Evolutionary conservation across 2,888 invertebrate species (phyloP), one percentile per base, ranked within the genome.

Genomic region (Latrodectus hesperus): DNA sequence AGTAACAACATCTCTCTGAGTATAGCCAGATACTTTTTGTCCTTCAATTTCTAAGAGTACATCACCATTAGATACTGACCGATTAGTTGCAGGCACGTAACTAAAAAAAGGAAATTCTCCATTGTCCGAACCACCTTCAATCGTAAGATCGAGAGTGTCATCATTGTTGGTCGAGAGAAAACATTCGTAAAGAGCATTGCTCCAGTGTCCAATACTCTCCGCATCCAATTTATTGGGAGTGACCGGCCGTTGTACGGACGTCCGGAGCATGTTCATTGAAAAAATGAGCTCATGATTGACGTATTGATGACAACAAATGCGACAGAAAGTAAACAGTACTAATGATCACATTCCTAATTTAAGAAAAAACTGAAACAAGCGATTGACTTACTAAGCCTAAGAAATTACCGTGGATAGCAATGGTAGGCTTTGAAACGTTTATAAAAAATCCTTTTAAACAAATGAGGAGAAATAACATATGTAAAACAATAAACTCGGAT

Each of bases 21-120:
- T 94, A 90, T 93, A 94, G 70, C 94, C 94, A 80, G 94, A 93
- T 88, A 94, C 93, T 91, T 94, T 93, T 90, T 93, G 93, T 64
- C 93, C 94, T 91, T 94, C 93, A 77, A 94, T 92, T 91, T 94
- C 94, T 84, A 94, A 90, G 53, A 94, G 90, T 81, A 94, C 91
- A 90, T 93, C 93, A 22, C 92, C 92, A 38, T 75, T 84, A 12
- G 83, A 72, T 22, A 88, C 55, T 38, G 49, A 71, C 49, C 75
- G 68, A 64, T 86, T 86, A 26, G 75, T 55, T 12, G 90, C 90
- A 10, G 80, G 77, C 1, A 92, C 86, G 68, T 89, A 89, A 84
- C 91, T 91, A 73, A 92, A 90, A 89, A 91, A 91, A 0, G 92
- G 91, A 90, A 92, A 93, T 90, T 92, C 91, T 53, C 93, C 93